phyloP scores from a whole-genome alignment of 1,140 invertebrate genomes.

The Aphis gossypii region DNA sequence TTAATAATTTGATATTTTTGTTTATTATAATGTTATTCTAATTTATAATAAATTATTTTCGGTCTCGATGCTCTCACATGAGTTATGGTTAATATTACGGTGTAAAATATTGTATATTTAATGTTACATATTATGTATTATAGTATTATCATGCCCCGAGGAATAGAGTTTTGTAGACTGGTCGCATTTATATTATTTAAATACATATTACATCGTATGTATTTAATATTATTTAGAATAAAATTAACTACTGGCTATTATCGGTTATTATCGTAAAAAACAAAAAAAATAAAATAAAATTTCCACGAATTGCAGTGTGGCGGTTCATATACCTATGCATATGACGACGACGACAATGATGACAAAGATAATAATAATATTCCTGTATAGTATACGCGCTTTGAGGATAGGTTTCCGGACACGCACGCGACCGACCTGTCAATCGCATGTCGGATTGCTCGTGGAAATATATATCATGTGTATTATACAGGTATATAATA shows the following conservation, averaged over 20 bases:
- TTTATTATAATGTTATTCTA: background rate
- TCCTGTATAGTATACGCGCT: background rate
- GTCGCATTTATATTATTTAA: background rate
- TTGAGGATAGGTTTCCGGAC: background rate
- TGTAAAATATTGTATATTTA: background rate
- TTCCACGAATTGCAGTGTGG: background rate
- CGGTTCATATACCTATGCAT: background rate
- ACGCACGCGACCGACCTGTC: slow-evolving; percentile 38
- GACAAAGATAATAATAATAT: background rate
- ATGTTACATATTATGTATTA: background rate
- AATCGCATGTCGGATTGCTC: slow-evolving; percentile 32
- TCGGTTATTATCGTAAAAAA: background rate
- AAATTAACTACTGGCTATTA: background rate
- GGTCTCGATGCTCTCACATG: background rate
- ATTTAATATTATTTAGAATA: background rate
- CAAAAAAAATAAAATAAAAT: background rate
- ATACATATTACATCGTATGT: background rate
- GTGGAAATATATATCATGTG: background rate
- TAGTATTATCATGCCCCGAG: background rate
- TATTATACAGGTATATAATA: background rate
- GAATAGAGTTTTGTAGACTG: background rate
- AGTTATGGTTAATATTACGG: background rate
- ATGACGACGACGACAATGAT: background rate
- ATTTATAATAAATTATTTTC: background rate
- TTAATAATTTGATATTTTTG: background rate